Evolutionary conservation across 2,113 vertebrate species (phyloP), one percentile per base, ranked within the genome.

Genomic region (Perognathus longimembris): DNA sequence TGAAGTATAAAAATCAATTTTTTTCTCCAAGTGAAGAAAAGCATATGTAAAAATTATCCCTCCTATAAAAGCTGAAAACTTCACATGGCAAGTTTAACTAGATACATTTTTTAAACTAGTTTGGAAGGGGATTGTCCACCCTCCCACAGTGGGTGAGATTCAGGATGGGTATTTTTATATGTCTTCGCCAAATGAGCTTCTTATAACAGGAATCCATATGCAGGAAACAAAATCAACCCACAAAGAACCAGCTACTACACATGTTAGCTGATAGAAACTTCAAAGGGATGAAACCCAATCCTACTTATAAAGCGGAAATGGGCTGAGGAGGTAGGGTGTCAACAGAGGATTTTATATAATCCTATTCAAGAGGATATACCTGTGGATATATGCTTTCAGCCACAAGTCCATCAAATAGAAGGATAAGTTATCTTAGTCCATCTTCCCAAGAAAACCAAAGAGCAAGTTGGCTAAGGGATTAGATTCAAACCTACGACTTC

Each of bases 41-140:
- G 21, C 22, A 74, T 38, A 5, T 59, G 40, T 89, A 67, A 94
- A 61, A 75, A 80, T n/a, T 34, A 90, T 3, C 38, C 34, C 9
- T 93, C 28, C 24, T 90, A 22, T 34, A 42, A 92, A 88, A 42
- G 57, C 14, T 81, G 69, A 88, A 91, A 69, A 38, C 59, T 63
- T 82, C 71, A 71, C 28, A 86, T 7, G 74, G 73, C 92, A 64
- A 74, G 78, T 96, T 81, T 91, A 92, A 90, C 85, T 85, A 94
- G 92, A 91, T 50, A 69, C n/a, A 61, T 91, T 77, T 80, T 87
- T 86, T 63, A 95, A 95, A 75, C 30, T 15, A n/a, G 40, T 79
- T 34, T 82, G 50, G 67, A 69, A 83, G 57, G 87, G 28, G 71
- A 74, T 12, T 75, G 36, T 77, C 28, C 54, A 86, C 10, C 45